A percentile compares a stretch with the other conserved stretches of the same genome.
Conservation (phyloP, 2,797 vertebrate genomes). For the Poeciliopsis presidionis region DNA sequence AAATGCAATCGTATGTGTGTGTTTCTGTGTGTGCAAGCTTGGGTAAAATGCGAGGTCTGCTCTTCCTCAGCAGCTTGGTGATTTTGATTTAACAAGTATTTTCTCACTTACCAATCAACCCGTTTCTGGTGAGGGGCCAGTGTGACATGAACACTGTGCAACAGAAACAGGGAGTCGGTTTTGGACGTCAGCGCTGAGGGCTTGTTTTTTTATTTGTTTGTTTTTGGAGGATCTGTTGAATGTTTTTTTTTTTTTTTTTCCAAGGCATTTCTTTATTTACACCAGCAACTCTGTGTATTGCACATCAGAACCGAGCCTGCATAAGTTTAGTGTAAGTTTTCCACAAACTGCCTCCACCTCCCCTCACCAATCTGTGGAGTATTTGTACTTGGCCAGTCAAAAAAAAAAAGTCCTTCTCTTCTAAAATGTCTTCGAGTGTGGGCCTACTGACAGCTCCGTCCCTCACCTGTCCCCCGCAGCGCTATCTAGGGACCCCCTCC, state of each 20-base stretch:
- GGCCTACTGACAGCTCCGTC: slow-evolving; percentile 92
- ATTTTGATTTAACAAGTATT: slow-evolving; percentile 64
- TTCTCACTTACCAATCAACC: slow-evolving; percentile 62
- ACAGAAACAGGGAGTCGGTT: slow-evolving; percentile 62
- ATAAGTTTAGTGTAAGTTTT: slow-evolving; percentile 73
- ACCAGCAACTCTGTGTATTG: slow-evolving; percentile 38
- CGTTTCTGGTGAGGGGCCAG: slow-evolving; percentile 46
- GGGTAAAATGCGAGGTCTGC: slow-evolving; percentile 43
- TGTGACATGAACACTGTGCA: slow-evolving; percentile 58
- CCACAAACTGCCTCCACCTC: slow-evolving; percentile 45
- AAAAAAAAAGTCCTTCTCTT: slow-evolving; percentile 55
- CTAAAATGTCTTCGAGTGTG: slow-evolving; percentile 62
- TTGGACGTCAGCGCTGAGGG: slow-evolving; percentile 60
- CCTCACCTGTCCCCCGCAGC: slow-evolving; percentile 98
- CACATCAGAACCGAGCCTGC: slow-evolving; percentile 35
- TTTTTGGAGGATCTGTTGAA: slow-evolving; percentile 58
- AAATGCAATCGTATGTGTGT: slow-evolving; percentile 66
- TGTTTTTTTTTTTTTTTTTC: slow-evolving; percentile 15
- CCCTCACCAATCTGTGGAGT: slow-evolving; percentile 59
- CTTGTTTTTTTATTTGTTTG: slow-evolving; percentile 58
- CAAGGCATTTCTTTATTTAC: slow-evolving; percentile 62
- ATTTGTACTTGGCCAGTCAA: slow-evolving; percentile 72
- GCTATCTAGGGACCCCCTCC: slow-evolving; percentile 89
- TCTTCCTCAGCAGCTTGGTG: slow-evolving; percentile 43
- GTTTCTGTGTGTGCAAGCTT: slow-evolving; percentile 12